These are phyloP conservation scores for Silurus aristotelis DNA, from an alignment of 2,797 vertebrate species.

Conservation along the genomic window DNA sequence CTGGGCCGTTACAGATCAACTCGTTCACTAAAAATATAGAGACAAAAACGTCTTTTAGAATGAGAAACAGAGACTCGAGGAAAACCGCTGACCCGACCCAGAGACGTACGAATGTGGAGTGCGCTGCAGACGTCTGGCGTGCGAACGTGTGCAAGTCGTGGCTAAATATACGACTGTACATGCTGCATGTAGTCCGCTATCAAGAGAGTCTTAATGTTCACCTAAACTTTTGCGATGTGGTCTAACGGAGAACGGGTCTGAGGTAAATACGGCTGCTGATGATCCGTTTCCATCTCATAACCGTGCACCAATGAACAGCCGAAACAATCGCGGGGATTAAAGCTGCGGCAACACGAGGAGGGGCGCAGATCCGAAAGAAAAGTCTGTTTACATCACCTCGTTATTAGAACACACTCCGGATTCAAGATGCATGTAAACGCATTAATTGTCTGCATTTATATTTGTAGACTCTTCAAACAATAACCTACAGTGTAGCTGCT, in stretches of 20 bases:
- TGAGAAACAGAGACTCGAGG: background rate
- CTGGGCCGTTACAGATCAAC: conserved; percentile 6
- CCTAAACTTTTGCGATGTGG: background rate
- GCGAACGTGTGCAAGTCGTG: background rate
- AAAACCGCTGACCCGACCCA: background rate
- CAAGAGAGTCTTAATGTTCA: background rate
- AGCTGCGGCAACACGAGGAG: too few relatives aligned
- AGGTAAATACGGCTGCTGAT: too few relatives aligned
- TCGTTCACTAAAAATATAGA: background rate
- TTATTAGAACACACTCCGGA: background rate
- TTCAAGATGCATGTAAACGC: background rate
- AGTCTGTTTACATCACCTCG: background rate
- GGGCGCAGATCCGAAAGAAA: too few relatives aligned
- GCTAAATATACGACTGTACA: background rate
- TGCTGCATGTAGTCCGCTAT: background rate
- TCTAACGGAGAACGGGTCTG: background rate
- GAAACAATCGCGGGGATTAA: too few relatives aligned
- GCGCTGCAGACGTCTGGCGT: background rate
- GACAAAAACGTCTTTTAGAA: background rate
- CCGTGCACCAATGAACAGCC: too few relatives aligned
- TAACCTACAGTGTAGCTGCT: too few relatives aligned
- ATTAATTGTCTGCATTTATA: background rate
- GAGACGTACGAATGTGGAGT: background rate
- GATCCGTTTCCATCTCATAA: too few relatives aligned
- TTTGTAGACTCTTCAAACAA: background rate